phyloP scores from a whole-genome alignment of 2,797 vertebrate species.

The Bradypus variegatus region DNA sequence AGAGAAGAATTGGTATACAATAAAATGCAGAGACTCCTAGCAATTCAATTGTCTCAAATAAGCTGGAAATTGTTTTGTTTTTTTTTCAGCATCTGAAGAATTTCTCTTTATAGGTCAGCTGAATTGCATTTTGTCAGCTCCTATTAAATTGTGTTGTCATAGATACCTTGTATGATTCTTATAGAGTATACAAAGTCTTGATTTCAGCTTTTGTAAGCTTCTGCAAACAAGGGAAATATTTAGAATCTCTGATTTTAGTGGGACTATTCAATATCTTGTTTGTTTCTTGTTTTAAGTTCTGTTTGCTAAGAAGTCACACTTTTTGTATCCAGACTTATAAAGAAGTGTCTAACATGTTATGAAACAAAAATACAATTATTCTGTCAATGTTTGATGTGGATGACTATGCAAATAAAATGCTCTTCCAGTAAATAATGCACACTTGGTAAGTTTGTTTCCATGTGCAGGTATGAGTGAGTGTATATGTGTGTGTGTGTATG shows the following conservation, averaged over 20 bases:
- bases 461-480: background rate
- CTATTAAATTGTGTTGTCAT: slow-evolving; percentile 43
- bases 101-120: slow-evolving; percentile 44
- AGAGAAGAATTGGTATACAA: slow-evolving; percentile 29
- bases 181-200: background rate
- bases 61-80: background rate
- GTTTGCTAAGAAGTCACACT: background rate
- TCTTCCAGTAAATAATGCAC: background rate
- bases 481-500: background rate
- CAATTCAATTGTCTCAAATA: slow-evolving; percentile 22
- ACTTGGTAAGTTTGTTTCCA: background rate
- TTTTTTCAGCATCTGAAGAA: slow-evolving; percentile 2
- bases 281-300: slow-evolving; percentile 1
- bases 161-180: slow-evolving; percentile 23
- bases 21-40: slow-evolving; percentile 21
- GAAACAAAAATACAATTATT: slow-evolving; percentile 33
- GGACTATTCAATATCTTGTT: slow-evolving; percentile 1
- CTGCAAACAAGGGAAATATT: background rate
- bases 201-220: slow-evolving; percentile 42
- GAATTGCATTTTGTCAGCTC: slow-evolving; percentile 39
- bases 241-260: slow-evolving; percentile 29
- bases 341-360: background rate
- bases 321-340: background rate
- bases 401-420: background rate
- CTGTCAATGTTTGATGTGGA: slow-evolving; percentile 5